Evolutionary conservation across 2,888 invertebrate species (phyloP).

Genomic region (Atherix ibis): DNA sequence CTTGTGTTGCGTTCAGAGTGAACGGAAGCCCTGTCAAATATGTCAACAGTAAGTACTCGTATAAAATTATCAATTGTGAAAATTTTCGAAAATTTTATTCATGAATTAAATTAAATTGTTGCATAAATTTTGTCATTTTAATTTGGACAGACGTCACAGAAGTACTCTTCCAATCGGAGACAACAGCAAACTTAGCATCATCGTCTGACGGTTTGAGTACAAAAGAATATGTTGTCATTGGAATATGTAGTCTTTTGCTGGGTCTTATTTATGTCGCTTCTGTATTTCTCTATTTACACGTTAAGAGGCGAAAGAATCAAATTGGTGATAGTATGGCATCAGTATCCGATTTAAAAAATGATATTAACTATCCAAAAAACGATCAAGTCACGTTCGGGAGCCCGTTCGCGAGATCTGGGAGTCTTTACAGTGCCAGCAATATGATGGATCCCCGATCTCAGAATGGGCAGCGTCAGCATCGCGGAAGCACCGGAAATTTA

Average conservation of each 20-base stretch:
- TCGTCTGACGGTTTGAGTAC: conserved; percentile 47
- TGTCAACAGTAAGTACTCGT: conserved; percentile 40
- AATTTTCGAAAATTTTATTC: no score
- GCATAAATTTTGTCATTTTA: not conserved
- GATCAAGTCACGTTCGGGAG: conserved; percentile 31
- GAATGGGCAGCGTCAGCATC: conserved; percentile 26
- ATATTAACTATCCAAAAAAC: conserved; percentile 34
- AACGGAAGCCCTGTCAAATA: conserved; percentile 62
- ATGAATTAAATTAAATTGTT: not conserved
- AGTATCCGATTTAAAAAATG: conserved; percentile 26
- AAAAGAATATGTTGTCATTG: conserved; percentile 70
- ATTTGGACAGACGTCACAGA: conserved; percentile 54
- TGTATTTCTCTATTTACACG: conserved; percentile 65
- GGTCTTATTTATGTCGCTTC: conserved; percentile 76
- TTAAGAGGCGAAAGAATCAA: conserved; percentile 43
- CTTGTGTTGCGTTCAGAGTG: conserved; percentile 73
- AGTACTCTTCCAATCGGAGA: conserved; percentile 56
- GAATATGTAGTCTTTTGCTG: conserved; percentile 66
- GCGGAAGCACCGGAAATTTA: conserved; percentile 19
- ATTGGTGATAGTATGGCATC: conserved; percentile 21
- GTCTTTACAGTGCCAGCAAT: conserved; percentile 25
- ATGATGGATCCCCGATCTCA: conserved; percentile 18
- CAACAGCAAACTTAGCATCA: conserved; percentile 39
- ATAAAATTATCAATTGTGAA: not conserved
- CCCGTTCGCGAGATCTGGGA: conserved; percentile 28